Percentiles rank a stretch among this genome's conserved stretches.
phyloP scores from a whole-genome alignment of 2,113 vertebrate genomes.

The Mustelus asterias region DNA sequence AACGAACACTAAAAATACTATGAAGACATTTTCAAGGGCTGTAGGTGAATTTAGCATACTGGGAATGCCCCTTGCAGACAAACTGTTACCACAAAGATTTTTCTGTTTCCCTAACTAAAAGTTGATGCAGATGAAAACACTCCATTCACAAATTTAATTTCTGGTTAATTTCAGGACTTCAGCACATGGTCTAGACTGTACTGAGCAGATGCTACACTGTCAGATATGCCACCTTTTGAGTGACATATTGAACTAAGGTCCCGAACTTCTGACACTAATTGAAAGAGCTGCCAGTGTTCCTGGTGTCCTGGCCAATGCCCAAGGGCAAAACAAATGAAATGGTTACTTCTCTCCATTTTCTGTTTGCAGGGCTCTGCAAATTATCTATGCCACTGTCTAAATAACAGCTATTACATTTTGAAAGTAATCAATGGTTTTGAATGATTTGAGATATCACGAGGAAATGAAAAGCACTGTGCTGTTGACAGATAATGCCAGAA shows the following conservation, averaged over 20 bases:
- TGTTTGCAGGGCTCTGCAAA: too few species aligned
- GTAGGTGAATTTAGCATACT: background rate
- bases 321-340: too few species aligned
- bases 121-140: background rate
- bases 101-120: background rate
- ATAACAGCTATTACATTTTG: too few species aligned
- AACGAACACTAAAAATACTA: background rate
- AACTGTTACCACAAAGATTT: background rate
- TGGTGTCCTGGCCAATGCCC: too few species aligned
- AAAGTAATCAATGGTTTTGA: too few species aligned
- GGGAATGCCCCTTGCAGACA: background rate
- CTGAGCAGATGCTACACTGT: background rate
- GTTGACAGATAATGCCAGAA: background rate
- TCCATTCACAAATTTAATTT: background rate
- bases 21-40: background rate
- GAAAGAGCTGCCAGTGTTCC: too few species aligned
- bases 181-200: background rate
- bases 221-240: background rate
- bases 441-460: too few species aligned
- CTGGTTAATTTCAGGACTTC: background rate
- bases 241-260: background rate
- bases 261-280: too few species aligned
- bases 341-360: too few species aligned
- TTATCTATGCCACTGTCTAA: too few species aligned
- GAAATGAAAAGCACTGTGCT: too few species aligned